Conservation (phyloP, 2,797 vertebrate species). For the Lemur catta region DNA sequence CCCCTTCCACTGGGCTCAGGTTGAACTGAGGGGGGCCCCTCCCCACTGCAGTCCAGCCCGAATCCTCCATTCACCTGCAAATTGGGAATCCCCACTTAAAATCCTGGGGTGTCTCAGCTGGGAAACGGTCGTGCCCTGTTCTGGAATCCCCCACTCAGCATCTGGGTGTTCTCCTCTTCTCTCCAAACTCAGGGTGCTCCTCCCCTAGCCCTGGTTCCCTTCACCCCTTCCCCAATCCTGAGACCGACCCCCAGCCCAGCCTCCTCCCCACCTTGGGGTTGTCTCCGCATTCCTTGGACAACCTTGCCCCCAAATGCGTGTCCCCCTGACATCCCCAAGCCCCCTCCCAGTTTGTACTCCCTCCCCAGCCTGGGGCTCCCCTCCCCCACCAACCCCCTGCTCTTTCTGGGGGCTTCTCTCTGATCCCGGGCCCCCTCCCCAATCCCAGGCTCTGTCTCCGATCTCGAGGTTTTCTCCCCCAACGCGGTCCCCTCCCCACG, state of each 20-base stretch:
- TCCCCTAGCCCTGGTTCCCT: not conserved
- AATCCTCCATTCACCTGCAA: slow-evolving; percentile 38
- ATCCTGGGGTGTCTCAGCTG: slow-evolving; percentile 39
- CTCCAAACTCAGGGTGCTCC: slow-evolving; percentile 51
- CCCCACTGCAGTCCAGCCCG: not conserved
- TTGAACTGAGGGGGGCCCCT: not conserved
- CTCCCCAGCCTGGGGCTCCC: not conserved
- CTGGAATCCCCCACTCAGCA: not conserved
- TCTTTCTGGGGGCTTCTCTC: not conserved
- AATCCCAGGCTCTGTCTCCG: not conserved
- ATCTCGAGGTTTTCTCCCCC: not conserved
- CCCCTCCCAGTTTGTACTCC: not conserved
- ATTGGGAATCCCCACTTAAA: slow-evolving; percentile 61
- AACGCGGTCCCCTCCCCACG: not conserved
- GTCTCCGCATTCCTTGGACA: slow-evolving; percentile 1
- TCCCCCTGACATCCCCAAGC: not conserved
- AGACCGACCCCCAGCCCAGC: not conserved
- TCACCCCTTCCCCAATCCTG: slow-evolving; percentile 1
- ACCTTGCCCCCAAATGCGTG: not conserved
- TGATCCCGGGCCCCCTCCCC: not conserved
- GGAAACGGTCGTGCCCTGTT: not conserved
- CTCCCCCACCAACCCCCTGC: not conserved
- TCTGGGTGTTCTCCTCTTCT: not conserved
- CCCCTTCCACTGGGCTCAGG: not conserved
- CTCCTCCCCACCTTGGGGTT: slow-evolving; percentile 2